Percentiles rank a stretch among this genome's conserved stretches.
phyloP scores from a whole-genome alignment of 64 coral and sea anemone species.

The Stylophora pistillata region DNA sequence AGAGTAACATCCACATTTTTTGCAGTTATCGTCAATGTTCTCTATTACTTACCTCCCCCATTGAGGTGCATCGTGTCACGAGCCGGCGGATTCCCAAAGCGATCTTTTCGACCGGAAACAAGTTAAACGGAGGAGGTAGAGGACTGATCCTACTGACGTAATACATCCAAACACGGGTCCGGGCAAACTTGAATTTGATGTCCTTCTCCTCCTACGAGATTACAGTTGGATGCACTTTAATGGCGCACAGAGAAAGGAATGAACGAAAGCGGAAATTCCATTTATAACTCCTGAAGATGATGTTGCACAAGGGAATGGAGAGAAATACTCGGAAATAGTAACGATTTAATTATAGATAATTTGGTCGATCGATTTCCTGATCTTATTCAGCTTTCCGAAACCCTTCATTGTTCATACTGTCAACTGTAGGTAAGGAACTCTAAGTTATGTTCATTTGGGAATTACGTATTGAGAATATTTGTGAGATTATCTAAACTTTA shows the following conservation, averaged over 20 bases:
- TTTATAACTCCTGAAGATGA: too few relatives aligned
- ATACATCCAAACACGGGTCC: constrained; percentile 84
- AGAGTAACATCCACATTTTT: neutral
- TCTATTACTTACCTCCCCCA: neutral
- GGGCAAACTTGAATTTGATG: constrained; percentile 68
- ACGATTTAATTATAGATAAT: too few relatives aligned
- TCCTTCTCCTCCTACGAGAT: constrained; percentile 67
- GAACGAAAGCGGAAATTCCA: neutral
- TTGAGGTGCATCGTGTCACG: neutral
- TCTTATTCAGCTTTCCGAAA: too few relatives aligned
- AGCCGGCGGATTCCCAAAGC: constrained; percentile 6
- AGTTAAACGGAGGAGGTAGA: constrained; percentile 65
- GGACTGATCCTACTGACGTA: constrained; percentile 69
- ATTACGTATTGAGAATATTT: too few relatives aligned
- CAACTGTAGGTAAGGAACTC: too few relatives aligned
- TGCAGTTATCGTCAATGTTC: neutral
- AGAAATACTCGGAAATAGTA: too few relatives aligned
- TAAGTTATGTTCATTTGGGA: too few relatives aligned
- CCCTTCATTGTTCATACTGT: too few relatives aligned
- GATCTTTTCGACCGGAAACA: constrained; percentile 48
- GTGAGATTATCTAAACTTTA: too few relatives aligned
- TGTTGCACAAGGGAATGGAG: too few relatives aligned
- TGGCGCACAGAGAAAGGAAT: neutral
- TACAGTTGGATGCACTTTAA: too few relatives aligned
- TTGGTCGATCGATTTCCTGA: too few relatives aligned